phyloP scores from a whole-genome alignment of 2,113 vertebrate species.

The Pimephales promelas region DNA sequence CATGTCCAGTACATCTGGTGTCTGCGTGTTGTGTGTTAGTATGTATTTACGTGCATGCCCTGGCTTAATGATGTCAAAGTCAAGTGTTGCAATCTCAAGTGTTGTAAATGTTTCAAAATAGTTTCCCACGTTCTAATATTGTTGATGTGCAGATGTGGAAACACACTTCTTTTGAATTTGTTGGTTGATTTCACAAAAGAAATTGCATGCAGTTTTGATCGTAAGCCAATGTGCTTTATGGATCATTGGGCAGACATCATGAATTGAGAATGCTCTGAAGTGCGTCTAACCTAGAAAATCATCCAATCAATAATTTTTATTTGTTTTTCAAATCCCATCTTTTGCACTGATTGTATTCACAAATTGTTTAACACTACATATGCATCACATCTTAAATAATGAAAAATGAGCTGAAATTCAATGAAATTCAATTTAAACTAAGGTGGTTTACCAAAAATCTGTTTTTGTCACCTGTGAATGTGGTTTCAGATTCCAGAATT shows the following conservation, averaged over 20 bases:
- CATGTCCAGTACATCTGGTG: neutral
- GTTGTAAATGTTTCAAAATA: neutral
- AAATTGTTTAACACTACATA: neutral
- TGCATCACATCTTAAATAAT: neutral
- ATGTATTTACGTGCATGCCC: neutral
- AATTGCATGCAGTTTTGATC: neutral
- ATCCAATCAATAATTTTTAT: neutral
- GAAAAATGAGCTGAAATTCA: neutral
- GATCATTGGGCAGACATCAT: neutral
- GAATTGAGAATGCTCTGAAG: neutral
- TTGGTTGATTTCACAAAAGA: neutral
- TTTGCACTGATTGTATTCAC: neutral
- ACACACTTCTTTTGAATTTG: neutral
- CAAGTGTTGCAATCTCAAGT: neutral
- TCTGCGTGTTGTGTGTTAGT: constrained; percentile 5
- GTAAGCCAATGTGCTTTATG: neutral
- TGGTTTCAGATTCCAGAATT: neutral
- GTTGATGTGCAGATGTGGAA: neutral
- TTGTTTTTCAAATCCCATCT: neutral
- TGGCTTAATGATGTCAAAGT: neutral
- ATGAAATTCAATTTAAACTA: neutral
- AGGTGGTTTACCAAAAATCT: neutral
- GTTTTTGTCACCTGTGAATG: neutral
- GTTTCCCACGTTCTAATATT: neutral
- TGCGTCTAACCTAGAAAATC: neutral